A percentile compares a stretch with the other conserved stretches of the same genome.
These are phyloP conservation scores for Philopotamus ludificatus DNA, from an alignment of 1,140 invertebrate genomes.

Conservation along the genomic window DNA sequence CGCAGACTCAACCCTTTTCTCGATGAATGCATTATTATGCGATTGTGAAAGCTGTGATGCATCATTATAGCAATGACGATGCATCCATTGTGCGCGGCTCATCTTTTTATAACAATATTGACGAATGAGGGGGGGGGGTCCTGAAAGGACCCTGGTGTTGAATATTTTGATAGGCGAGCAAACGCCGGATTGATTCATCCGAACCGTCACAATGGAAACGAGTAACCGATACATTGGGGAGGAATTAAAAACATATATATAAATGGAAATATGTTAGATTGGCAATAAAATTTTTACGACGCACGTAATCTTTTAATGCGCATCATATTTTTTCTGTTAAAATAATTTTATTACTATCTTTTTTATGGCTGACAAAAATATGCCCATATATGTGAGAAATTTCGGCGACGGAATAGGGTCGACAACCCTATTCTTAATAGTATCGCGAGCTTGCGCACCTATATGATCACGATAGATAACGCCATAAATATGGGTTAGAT, in stretches of 20 bases:
- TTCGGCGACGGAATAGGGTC: constrained; percentile 11
- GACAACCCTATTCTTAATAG: constrained; percentile 19
- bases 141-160: background rate
- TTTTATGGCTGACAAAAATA: too few relatives aligned
- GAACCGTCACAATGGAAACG: background rate
- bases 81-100: constrained; percentile 23
- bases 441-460: constrained; percentile 7
- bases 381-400: background rate
- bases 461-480: constrained; percentile 15
- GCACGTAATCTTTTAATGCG: too few relatives aligned
- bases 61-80: constrained; percentile 32
- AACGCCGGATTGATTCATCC: background rate
- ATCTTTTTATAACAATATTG: constrained; percentile 27
- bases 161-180: background rate
- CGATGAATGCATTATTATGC: constrained; percentile 15
- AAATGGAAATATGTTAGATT: too few relatives aligned
- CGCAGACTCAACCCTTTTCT: too few relatives aligned
- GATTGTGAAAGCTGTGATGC: constrained; percentile 36
- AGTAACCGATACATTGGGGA: background rate
- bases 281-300: too few relatives aligned
- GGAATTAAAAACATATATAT: too few relatives aligned
- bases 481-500: constrained; percentile 26
- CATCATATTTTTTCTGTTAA: too few relatives aligned
- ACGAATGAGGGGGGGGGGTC: constrained; percentile 6
- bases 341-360: too few relatives aligned